Evolutionary conservation across 30 jellyfish, hydroid and myxozoan genomes (phyloP).

Genomic region (Hydra vulgaris): DNA sequence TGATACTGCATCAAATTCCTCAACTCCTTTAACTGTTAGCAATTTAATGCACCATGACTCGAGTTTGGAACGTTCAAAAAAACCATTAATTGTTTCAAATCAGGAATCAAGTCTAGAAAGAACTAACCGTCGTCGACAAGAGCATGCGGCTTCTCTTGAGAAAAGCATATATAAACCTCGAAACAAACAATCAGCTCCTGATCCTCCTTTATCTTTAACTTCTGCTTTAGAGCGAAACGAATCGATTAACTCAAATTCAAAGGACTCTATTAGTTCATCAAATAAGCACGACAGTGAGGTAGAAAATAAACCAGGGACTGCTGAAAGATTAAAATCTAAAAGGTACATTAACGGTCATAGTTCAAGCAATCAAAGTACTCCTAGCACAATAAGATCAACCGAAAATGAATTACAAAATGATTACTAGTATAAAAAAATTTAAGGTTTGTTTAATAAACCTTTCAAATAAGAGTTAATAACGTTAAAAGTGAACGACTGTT

Average conservation of each 20-base stretch:
- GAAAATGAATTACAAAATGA: conserved; percentile 4
- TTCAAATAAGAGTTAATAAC: background rate
- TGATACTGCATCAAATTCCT: conserved; percentile 49
- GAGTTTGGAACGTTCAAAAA: conserved; percentile 72
- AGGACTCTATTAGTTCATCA: conserved; percentile 64
- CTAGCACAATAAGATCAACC: background rate
- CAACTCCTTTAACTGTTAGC: conserved; percentile 84
- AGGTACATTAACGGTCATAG: background rate
- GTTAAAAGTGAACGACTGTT: no score
- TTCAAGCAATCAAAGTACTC: conserved; percentile 8
- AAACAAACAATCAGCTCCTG: conserved; percentile 34
- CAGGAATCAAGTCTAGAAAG: conserved; percentile 94
- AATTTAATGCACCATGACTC: conserved; percentile 78
- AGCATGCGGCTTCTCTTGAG: conserved; percentile 15
- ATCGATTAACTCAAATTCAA: conserved; percentile 68
- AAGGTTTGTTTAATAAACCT: background rate
- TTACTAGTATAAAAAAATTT: background rate
- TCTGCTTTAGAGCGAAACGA: conserved; percentile 96
- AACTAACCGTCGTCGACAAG: conserved; percentile 27
- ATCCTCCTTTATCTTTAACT: conserved; percentile 59
- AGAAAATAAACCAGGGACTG: conserved; percentile 68
- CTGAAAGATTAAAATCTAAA: conserved; percentile 42
- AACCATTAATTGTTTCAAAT: conserved; percentile 77
- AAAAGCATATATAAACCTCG: background rate
- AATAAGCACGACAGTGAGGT: conserved; percentile 55